Base-by-base conservation (phyloP, 2,113 vertebrate species). In the Rhagologus leucostigma region DNA sequence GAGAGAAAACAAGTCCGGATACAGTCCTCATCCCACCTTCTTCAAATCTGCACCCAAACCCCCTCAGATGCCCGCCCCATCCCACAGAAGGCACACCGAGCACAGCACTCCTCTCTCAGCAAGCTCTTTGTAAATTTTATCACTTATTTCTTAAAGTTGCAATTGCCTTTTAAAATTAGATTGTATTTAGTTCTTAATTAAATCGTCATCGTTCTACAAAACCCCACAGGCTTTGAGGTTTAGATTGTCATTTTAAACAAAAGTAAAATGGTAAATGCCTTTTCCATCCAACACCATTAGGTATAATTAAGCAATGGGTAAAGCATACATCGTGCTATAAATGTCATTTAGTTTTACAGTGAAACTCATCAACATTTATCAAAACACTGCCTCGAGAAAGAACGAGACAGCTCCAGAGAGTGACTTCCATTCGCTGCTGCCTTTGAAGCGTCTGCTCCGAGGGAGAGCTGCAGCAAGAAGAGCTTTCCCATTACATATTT, bases 321-420 rank as follows among this genome's bases (percentile, higher is more conserved):
- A 97, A 97, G 97, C 86, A 41, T 94, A 95, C 96, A 90, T 97
- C 83, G 89, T 89, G 89, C 97, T 97, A 96, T 96, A 98, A 98
- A 98, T 90, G 98, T 96, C 98, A 97, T 97, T 98, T 97, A 97
- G 96, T 97, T 98, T 98, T 98, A 98, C 98, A 97, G 97, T 98
- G 97, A 97, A 98, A 98, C 97, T 97, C 98, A 98, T 98, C 98
- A 98, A 89, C 98, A 95, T 98, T 98, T 98, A 98, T 98, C 98
- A 98, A 98, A 98, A 98, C 96, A 96, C 71, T 29, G 97, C 98
- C 98, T 95, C 55, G 1, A 98, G 98, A 97, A 94, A 96, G 96
- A 95, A 91, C 1, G 84, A 96, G 96, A 94, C 90, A 96, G 97
- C 96, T 94, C 85, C 53, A 91, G 94, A 74, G 46, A 85, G 81